phyloP scores from a whole-genome alignment of 2,888 invertebrate genomes.

The Argynnis bischoffii region DNA sequence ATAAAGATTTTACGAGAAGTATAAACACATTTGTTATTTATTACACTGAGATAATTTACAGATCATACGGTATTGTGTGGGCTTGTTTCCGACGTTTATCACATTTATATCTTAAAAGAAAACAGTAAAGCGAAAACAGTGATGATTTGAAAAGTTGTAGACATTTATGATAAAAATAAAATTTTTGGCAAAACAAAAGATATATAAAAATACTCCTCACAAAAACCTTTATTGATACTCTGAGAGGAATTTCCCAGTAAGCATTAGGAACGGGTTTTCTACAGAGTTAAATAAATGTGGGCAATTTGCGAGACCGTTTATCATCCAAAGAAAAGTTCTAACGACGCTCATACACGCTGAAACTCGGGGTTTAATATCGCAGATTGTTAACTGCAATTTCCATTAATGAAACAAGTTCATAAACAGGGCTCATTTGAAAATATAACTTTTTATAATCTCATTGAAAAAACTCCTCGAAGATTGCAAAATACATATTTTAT shows the following conservation, averaged over 20 bases:
- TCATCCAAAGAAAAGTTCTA: conserved; percentile 79
- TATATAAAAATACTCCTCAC: conserved; percentile 37
- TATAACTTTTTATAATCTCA: background rate
- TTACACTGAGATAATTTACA: too few relatives aligned
- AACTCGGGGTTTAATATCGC: conserved; percentile 65
- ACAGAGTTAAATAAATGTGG: conserved; percentile 71
- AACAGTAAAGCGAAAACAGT: background rate
- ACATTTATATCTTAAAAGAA: background rate
- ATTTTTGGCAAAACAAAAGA: background rate
- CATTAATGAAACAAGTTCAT: conserved; percentile 20
- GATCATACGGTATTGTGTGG: too few relatives aligned
- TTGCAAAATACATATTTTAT: conserved; percentile 2
- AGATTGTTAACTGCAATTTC: conserved; percentile 19
- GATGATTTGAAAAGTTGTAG: background rate
- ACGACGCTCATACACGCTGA: conserved; percentile 68
- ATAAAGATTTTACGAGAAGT: too few relatives aligned
- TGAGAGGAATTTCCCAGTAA: conserved; percentile 60
- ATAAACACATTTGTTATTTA: too few relatives aligned
- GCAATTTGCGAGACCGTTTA: conserved; percentile 78
- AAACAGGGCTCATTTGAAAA: background rate
- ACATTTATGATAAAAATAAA: background rate
- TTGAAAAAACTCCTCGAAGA: background rate
- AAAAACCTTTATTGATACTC: conserved; percentile 44
- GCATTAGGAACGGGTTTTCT: conserved; percentile 69
- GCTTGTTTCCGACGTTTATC: too few relatives aligned